Evolutionary conservation across 2,888 invertebrate genomes (phyloP).

Genomic region (Dryadula phaetusa): DNA sequence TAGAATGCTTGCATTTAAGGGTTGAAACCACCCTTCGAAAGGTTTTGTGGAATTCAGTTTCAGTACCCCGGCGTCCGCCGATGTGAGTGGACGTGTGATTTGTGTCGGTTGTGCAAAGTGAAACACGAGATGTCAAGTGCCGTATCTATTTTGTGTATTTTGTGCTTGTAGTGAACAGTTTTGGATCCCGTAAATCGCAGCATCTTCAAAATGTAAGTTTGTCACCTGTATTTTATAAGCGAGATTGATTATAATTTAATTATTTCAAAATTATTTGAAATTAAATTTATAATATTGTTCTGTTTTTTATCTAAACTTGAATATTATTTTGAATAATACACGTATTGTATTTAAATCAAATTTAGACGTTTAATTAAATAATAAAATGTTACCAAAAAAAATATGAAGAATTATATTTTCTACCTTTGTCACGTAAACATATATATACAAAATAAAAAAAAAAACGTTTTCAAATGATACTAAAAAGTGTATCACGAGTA

Average conservation of each 20-base stretch:
- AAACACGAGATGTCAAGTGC: constrained; percentile 70
- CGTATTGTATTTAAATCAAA: too few relatives aligned
- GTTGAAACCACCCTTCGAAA: constrained; percentile 32
- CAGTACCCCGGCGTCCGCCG: constrained; percentile 75
- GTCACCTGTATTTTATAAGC: too few relatives aligned
- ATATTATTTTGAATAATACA: too few relatives aligned
- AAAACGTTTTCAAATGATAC: too few relatives aligned
- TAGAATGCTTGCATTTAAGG: constrained; percentile 21
- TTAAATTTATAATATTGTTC: background rate
- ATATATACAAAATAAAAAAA: background rate
- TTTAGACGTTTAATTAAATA: too few relatives aligned
- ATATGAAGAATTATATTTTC: background rate
- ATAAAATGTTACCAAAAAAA: too few relatives aligned
- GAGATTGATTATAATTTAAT: background rate
- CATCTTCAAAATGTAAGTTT: constrained; percentile 60
- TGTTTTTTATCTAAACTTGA: too few relatives aligned
- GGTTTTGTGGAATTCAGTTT: constrained; percentile 49
- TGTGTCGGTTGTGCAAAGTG: constrained; percentile 56
- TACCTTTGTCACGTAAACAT: background rate
- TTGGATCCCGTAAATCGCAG: constrained; percentile 47
- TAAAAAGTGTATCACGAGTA: too few relatives aligned
- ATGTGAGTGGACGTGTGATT: constrained; percentile 56
- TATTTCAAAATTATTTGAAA: background rate
- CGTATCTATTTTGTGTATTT: constrained; percentile 61
- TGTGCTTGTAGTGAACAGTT: constrained; percentile 61